These are phyloP conservation scores for Carcinoscorpius rotundicauda DNA, from an alignment of 1,140 invertebrate genomes.

Conservation along the genomic window DNA sequence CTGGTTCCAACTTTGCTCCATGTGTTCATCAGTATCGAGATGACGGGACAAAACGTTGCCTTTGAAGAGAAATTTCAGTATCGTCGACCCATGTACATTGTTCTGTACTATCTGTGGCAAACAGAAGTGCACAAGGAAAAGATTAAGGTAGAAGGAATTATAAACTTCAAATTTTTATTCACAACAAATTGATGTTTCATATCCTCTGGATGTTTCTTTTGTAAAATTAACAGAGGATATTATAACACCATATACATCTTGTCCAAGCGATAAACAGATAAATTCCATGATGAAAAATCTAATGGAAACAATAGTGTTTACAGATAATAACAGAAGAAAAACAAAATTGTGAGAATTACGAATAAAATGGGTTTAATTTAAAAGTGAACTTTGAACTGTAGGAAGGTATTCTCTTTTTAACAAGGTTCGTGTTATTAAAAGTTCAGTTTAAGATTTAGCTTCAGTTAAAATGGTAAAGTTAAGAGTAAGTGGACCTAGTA, in stretches of 20 bases:
- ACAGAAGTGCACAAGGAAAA: constrained; percentile 55
- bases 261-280: too few relatives aligned
- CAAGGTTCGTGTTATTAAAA: too few relatives aligned
- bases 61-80: constrained; percentile 98
- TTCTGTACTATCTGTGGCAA: constrained; percentile 86
- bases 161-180: constrained; percentile 4
- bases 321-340: too few relatives aligned
- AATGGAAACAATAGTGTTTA: too few relatives aligned
- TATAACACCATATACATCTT: background rate
- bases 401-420: too few relatives aligned
- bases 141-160: constrained; percentile 50
- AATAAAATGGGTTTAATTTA: too few relatives aligned
- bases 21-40: constrained; percentile 93
- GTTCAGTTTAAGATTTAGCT: too few relatives aligned
- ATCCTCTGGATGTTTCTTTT: constrained; percentile 11
- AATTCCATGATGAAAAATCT: too few relatives aligned
- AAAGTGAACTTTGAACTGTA: too few relatives aligned
- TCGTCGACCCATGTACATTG: constrained; percentile 81
- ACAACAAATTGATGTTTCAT: constrained; percentile 5
- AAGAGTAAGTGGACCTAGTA: too few relatives aligned
- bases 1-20: constrained; percentile 62
- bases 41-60: constrained; percentile 87
- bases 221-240: constrained; percentile 11
- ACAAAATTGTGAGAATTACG: too few relatives aligned
- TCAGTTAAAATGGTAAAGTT: too few relatives aligned